phyloP scores from a whole-genome alignment of 1,140 invertebrate genomes.

The Microplitis mediator region DNA sequence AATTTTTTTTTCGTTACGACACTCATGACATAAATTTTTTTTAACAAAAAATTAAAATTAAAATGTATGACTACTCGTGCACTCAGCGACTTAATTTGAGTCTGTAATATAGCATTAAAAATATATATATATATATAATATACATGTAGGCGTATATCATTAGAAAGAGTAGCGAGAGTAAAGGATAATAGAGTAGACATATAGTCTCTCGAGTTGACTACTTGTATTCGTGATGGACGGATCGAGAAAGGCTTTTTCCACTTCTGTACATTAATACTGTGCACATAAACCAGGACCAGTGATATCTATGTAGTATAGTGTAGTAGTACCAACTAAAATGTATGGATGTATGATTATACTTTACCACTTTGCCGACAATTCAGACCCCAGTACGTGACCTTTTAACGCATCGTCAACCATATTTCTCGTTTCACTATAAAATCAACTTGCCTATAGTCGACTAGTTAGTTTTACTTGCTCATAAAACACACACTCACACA shows the following conservation, averaged over 20 bases:
- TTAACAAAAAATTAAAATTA: too few relatives aligned
- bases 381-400: not conserved
- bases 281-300: not conserved
- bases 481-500: not conserved
- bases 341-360: conserved; percentile 2
- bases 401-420: conserved; percentile 14
- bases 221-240: not conserved
- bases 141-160: too few relatives aligned
- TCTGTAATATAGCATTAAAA: too few relatives aligned
- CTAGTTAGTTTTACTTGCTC: not conserved
- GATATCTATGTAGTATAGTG: too few relatives aligned
- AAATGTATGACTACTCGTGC: too few relatives aligned
- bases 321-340: too few relatives aligned
- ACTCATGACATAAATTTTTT: too few relatives aligned
- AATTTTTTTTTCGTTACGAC: too few relatives aligned
- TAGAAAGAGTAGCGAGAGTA: not conserved
- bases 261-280: not conserved
- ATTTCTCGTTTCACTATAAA: conserved; percentile 4
- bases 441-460: not conserved
- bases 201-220: not conserved
- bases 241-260: conserved; percentile 8
- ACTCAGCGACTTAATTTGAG: too few relatives aligned
- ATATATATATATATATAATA: too few relatives aligned
- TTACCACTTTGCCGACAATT: conserved; percentile 2
- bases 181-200: too few relatives aligned